Evolutionary conservation across 1,140 invertebrate genomes (phyloP).

Genomic region (Drosophila truncata): DNA sequence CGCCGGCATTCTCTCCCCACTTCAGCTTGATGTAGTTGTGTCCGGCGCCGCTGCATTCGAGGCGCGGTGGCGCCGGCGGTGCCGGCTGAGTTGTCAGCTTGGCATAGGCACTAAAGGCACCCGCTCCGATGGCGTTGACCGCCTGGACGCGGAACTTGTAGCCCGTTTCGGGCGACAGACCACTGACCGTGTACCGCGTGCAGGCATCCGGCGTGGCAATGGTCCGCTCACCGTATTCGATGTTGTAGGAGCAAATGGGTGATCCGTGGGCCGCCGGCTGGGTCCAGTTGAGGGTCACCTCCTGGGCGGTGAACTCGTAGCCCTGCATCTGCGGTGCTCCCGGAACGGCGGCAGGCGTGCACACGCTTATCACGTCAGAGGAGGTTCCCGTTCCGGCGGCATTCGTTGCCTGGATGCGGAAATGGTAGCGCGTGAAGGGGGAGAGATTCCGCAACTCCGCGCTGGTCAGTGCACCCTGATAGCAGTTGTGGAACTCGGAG

Average conservation of each 20-base stretch:
- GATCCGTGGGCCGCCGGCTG: conserved; percentile 90
- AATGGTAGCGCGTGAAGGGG: conserved; percentile 92
- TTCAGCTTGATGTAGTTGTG: conserved; percentile 94
- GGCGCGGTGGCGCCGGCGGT: conserved; percentile 90
- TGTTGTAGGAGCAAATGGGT: conserved; percentile 90
- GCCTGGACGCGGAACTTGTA: conserved; percentile 92
- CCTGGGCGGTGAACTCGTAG: conserved; percentile 88
- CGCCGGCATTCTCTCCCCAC: conserved; percentile 89
- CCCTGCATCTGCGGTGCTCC: conserved; percentile 88
- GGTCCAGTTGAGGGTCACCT: conserved; percentile 90
- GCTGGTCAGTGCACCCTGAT: conserved; percentile 87
- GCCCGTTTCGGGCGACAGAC: conserved; percentile 87
- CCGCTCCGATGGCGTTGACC: conserved; percentile 92
- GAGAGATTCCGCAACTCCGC: conserved; percentile 90
- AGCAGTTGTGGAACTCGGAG: conserved; percentile 86
- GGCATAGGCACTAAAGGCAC: conserved; percentile 90
- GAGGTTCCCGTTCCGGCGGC: conserved; percentile 90
- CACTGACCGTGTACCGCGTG: conserved; percentile 86
- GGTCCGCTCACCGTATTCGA: conserved; percentile 89
- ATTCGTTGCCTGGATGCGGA: conserved; percentile 92
- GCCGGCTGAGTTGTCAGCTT: conserved; percentile 90
- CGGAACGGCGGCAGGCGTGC: conserved; percentile 91
- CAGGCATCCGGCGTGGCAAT: conserved; percentile 87
- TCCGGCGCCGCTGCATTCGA: conserved; percentile 90
- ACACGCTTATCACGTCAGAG: conserved; percentile 88